Conservation (phyloP, 2,888 invertebrate species). For the Zele albiditarsus region DNA sequence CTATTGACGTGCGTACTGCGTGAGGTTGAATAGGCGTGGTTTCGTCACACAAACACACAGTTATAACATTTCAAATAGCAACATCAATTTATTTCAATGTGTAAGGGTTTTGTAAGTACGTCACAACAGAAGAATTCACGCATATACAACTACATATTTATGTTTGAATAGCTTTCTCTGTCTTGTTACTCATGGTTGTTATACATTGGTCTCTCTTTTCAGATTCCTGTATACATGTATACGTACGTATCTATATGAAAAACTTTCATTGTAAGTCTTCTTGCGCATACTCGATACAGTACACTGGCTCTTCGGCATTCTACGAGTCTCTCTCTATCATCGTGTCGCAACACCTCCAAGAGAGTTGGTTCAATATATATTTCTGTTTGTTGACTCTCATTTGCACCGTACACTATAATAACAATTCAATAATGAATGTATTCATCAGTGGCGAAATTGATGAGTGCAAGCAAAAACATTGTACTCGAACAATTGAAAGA, state of each 20-base stretch:
- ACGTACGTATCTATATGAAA: neutral
- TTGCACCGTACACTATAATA: constrained; percentile 17
- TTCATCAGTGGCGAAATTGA: constrained; percentile 63
- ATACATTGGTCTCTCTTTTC: neutral
- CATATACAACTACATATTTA: neutral
- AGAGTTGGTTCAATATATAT: constrained; percentile 5
- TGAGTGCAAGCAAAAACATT: constrained; percentile 58
- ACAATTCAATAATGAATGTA: constrained; percentile 65
- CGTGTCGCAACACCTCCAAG: constrained; percentile 1
- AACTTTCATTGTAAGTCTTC: neutral
- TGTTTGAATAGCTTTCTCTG: neutral
- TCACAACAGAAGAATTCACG: neutral
- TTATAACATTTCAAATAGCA: constrained; percentile 18
- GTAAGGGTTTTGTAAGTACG: neutral
- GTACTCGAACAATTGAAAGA: constrained; percentile 18
- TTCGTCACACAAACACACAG: constrained; percentile 49
- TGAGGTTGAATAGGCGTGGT: constrained; percentile 70
- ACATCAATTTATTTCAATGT: constrained; percentile 27
- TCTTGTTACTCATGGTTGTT: neutral
- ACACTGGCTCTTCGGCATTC: constrained; percentile 9
- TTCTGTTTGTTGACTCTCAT: constrained; percentile 18
- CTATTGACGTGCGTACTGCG: constrained; percentile 72
- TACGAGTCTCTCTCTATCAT: constrained; percentile 6
- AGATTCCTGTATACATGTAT: neutral
- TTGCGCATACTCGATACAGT: constrained; percentile 7